These are phyloP conservation scores for Diarsia dahlii DNA, from an alignment of 2,888 invertebrate species.

Conservation along the genomic window DNA sequence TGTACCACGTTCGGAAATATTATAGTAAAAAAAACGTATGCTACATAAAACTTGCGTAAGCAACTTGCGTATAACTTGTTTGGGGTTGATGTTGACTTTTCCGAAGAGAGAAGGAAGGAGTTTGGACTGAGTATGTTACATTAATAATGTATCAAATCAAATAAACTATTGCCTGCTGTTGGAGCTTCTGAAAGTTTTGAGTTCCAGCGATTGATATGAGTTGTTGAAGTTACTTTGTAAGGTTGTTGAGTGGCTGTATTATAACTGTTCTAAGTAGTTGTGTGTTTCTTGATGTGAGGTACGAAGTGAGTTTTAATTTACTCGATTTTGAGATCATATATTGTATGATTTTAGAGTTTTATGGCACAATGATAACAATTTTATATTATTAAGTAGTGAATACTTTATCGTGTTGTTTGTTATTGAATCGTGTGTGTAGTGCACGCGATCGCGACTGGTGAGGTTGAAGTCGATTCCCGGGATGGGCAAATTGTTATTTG, in stretches of 20 bases:
- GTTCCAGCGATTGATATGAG: slow-evolving; percentile 65
- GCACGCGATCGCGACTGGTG: too few relatives aligned
- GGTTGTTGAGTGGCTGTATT: slow-evolving; percentile 17
- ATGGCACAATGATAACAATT: not conserved
- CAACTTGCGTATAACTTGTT: slow-evolving; percentile 60
- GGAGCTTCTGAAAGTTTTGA: slow-evolving; percentile 50
- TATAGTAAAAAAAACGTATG: too few relatives aligned
- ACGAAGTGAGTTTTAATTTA: slow-evolving; percentile 2
- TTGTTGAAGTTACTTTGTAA: slow-evolving; percentile 54
- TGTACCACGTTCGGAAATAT: too few relatives aligned
- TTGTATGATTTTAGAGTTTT: not conserved
- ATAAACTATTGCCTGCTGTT: slow-evolving; percentile 62
- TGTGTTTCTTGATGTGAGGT: not conserved
- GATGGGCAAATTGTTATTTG: too few relatives aligned
- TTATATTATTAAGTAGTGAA: not conserved
- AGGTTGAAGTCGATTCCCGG: too few relatives aligned
- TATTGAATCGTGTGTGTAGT: too few relatives aligned
- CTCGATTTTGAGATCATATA: not conserved
- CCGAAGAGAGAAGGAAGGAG: slow-evolving; percentile 37
- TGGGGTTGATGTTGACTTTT: slow-evolving; percentile 57
- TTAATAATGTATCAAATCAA: slow-evolving; percentile 69
- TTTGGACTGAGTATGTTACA: slow-evolving; percentile 45
- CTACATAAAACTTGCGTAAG: too few relatives aligned
- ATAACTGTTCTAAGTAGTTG: slow-evolving; percentile 1
- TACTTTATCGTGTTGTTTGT: not conserved